Conservation (phyloP, 2,113 vertebrate species). For the Periophthalmus modestus region DNA sequence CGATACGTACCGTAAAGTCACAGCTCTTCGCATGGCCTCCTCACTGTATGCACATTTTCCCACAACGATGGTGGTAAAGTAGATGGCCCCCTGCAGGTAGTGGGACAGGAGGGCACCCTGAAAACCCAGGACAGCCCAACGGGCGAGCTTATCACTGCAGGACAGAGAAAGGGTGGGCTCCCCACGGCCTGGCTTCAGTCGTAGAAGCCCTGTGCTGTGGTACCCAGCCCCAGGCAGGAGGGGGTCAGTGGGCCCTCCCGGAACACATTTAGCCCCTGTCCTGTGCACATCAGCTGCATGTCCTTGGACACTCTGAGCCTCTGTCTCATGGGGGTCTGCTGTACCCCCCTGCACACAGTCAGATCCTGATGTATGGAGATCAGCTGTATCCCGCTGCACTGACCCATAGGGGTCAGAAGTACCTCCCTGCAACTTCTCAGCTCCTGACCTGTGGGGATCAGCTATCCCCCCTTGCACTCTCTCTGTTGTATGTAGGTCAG, state of each 20-base stretch:
- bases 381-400: background rate
- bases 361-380: background rate
- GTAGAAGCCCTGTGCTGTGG: slow-evolving; percentile 83
- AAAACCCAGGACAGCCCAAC: slow-evolving; percentile 86
- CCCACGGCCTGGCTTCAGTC: slow-evolving; percentile 92
- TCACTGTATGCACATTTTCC: slow-evolving; percentile 87
- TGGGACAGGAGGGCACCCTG: slow-evolving; percentile 93
- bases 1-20: slow-evolving; percentile 77
- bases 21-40: slow-evolving; percentile 83
- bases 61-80: slow-evolving; percentile 83
- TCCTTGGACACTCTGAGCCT: background rate
- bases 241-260: slow-evolving; percentile 77
- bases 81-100: slow-evolving; percentile 86
- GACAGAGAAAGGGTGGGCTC: slow-evolving; percentile 89
- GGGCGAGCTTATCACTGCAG: slow-evolving; percentile 89
- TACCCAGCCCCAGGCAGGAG: slow-evolving; percentile 76
- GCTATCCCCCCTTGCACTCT: background rate
- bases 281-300: slow-evolving; percentile 78
- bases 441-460: background rate
- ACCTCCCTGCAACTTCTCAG: background rate
- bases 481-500: background rate
- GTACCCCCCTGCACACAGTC: background rate
- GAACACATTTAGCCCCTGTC: slow-evolving; percentile 93
- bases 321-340: background rate
- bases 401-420: background rate